Conservation (phyloP, 1,140 invertebrate genomes). For the Eufriesea mexicana region DNA sequence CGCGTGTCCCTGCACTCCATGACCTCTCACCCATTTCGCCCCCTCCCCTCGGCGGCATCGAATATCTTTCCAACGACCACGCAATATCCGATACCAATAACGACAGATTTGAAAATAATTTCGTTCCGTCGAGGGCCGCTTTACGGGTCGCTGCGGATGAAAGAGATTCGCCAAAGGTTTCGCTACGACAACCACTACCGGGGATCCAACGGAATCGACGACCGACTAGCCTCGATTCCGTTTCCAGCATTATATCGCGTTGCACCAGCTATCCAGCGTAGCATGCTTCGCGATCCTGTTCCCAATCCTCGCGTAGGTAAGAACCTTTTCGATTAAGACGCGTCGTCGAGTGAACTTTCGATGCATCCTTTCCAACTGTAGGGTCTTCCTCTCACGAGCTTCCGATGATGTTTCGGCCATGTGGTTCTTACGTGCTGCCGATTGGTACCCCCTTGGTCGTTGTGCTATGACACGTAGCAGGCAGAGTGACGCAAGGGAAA, state of each 20-base stretch:
- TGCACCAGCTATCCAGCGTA: background rate
- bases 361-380: too few species aligned
- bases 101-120: conserved; percentile 69
- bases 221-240: conserved; percentile 10
- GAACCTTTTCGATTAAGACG: too few species aligned
- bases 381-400: too few species aligned
- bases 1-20: background rate
- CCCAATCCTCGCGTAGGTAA: too few species aligned
- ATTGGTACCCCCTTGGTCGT: too few species aligned
- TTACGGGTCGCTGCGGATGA: conserved; percentile 50
- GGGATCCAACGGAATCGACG: background rate
- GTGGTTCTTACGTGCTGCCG: too few species aligned
- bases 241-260: too few species aligned
- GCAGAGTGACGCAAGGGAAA: too few species aligned
- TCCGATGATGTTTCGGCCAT: too few species aligned
- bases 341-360: too few species aligned
- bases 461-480: too few species aligned
- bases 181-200: conserved; percentile 3
- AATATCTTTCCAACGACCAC: background rate
- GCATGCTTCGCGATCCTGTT: background rate
- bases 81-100: conserved; percentile 64
- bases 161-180: conserved; percentile 4
- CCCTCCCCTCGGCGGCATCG: background rate
- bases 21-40: too few species aligned
- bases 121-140: conserved; percentile 54